Conservation (phyloP, 2,113 vertebrate species). For the Hippocampus abdominalis region DNA sequence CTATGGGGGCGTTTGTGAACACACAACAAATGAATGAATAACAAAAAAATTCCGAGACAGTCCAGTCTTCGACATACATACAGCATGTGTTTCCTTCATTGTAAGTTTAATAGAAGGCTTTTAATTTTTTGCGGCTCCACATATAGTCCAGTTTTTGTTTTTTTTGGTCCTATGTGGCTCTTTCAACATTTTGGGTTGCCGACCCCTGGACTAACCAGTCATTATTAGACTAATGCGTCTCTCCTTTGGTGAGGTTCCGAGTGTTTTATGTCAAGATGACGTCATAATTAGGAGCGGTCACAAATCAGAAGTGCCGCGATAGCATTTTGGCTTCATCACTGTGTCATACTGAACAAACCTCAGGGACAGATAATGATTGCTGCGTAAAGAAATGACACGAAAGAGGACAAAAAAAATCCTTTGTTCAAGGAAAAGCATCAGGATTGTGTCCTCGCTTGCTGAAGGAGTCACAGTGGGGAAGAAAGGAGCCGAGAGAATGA, state of each 20-base stretch:
- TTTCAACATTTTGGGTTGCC: no score
- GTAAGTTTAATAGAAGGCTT: no score
- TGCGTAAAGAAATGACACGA: conserved; percentile 60
- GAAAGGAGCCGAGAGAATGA: conserved; percentile 28
- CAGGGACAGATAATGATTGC: conserved; percentile 52
- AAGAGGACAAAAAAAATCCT: conserved; percentile 59
- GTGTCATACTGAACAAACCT: conserved; percentile 54
- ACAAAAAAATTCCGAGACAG: no score
- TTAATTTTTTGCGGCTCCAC: no score
- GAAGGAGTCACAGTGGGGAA: conserved; percentile 24
- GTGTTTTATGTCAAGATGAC: conserved; percentile 47
- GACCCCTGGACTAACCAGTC: conserved; percentile 35
- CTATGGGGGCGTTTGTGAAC: no score
- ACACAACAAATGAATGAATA: no score
- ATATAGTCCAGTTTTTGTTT: no score
- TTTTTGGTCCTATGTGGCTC: no score
- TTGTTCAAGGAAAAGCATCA: conserved; percentile 55
- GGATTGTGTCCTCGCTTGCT: conserved; percentile 28
- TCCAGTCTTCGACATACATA: no score
- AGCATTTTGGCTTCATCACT: conserved; percentile 53
- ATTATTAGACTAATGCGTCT: conserved; percentile 39
- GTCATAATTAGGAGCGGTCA: conserved; percentile 36
- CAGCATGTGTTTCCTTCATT: no score
- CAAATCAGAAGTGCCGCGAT: conserved; percentile 39
- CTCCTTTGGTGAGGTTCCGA: conserved; percentile 26